These are phyloP conservation scores for Pomacea maculata DNA, from an alignment of 1,140 invertebrate species.

Conservation along the genomic window DNA sequence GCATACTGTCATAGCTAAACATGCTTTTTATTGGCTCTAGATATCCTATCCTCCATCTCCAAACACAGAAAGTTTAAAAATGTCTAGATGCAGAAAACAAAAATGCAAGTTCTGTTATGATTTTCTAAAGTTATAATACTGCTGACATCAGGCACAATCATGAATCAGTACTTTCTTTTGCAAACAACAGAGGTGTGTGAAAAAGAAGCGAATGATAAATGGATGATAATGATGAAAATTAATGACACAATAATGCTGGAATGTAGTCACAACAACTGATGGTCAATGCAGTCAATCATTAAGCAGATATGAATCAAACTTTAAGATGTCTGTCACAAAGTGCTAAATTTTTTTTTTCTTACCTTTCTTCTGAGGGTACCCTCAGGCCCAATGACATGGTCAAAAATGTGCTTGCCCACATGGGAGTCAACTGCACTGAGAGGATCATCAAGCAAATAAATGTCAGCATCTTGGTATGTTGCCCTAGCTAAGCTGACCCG, in stretches of 20 bases:
- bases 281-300: background rate
- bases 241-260: background rate
- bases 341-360: background rate
- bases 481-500: slow-evolving; percentile 67
- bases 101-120: too few species aligned
- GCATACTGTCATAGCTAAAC: too few species aligned
- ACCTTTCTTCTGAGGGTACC: slow-evolving; percentile 71
- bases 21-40: too few species aligned
- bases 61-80: too few species aligned
- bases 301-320: background rate
- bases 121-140: too few species aligned
- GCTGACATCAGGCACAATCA: too few species aligned
- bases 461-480: slow-evolving; percentile 70
- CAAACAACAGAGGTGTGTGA: too few species aligned
- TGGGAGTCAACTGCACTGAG: slow-evolving; percentile 69
- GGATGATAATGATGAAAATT: too few species aligned
- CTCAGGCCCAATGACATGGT: slow-evolving; percentile 65
- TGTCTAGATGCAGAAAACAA: too few species aligned
- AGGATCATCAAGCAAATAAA: slow-evolving; percentile 77
- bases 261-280: background rate
- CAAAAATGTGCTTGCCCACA: slow-evolving; percentile 66
- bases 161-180: too few species aligned
- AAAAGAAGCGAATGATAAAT: too few species aligned
- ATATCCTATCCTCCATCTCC: too few species aligned
- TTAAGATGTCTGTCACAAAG: background rate